Conservation (phyloP, 2,797 vertebrate genomes). For the Aphelocoma californica region DNA sequence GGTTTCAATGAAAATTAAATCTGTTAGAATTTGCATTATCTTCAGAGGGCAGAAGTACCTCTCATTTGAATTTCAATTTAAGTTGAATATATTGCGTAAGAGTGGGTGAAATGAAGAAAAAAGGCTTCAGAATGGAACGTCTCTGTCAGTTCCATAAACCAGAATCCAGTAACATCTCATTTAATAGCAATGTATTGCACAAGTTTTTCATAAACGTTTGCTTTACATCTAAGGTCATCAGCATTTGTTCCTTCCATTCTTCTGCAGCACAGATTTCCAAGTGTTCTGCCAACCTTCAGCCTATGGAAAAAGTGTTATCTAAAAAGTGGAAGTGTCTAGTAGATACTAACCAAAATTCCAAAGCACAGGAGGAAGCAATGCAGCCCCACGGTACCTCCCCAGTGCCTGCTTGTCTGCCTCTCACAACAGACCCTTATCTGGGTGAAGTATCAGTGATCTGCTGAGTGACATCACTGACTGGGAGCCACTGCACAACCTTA, state of each 20-base stretch:
- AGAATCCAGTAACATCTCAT: not conserved
- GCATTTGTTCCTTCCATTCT: not conserved
- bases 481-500: not conserved
- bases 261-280: not conserved
- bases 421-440: not conserved
- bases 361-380: not conserved
- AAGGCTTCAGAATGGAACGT: not conserved
- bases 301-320: not conserved
- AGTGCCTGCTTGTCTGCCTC: not conserved
- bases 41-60: not conserved
- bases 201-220: not conserved
- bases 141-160: not conserved
- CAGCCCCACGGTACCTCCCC: not conserved
- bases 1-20: not conserved
- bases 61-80: not conserved
- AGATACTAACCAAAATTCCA: not conserved
- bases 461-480: not conserved
- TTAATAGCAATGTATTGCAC: not conserved
- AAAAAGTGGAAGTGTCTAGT: not conserved
- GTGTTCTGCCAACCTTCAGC: not conserved
- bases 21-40: not conserved
- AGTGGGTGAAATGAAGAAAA: not conserved
- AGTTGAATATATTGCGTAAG: not conserved
- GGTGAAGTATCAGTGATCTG: not conserved
- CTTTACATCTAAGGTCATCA: not conserved